These are phyloP conservation scores for Steinernema carpocapsae DNA, from an alignment of 2,888 invertebrate species.

Conservation along the genomic window DNA sequence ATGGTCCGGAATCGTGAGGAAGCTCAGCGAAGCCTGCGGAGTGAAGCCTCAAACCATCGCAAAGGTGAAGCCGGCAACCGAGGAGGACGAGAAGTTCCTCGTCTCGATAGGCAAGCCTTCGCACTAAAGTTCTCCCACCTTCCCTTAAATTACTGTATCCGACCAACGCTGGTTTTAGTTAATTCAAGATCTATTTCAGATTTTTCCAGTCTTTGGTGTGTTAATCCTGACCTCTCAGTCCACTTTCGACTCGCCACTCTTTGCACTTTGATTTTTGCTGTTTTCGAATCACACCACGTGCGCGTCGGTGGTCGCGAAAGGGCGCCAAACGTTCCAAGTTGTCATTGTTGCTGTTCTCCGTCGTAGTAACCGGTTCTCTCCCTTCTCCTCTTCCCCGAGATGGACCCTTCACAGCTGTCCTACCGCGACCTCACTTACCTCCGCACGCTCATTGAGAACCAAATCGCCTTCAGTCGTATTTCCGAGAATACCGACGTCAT, in stretches of 20 bases:
- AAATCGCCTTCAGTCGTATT: background rate
- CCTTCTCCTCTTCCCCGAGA: no score
- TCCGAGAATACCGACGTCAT: background rate
- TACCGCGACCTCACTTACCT: background rate
- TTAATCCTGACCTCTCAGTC: no score
- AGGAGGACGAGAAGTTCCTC: no score
- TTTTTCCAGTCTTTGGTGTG: no score
- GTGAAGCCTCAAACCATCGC: constrained; percentile 1
- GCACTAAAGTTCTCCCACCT: no score
- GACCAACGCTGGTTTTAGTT: no score
- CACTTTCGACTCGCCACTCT: no score
- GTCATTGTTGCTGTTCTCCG: background rate
- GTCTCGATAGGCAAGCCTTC: no score
- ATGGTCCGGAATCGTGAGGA: constrained; percentile 24
- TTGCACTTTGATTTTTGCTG: background rate
- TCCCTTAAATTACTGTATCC: no score
- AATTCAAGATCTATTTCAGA: no score
- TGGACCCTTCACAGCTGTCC: background rate
- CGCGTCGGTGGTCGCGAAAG: background rate
- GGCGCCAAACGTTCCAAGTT: background rate
- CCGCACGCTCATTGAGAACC: constrained; percentile 1
- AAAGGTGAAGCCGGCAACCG: background rate
- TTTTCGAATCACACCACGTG: constrained; percentile 14
- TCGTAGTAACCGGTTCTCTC: background rate
- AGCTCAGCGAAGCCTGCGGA: constrained; percentile 2